These are phyloP conservation scores for Mesocentrotus franciscanus DNA, from an alignment of 53 echinoderm and acorn worm genomes.

Conservation along the genomic window DNA sequence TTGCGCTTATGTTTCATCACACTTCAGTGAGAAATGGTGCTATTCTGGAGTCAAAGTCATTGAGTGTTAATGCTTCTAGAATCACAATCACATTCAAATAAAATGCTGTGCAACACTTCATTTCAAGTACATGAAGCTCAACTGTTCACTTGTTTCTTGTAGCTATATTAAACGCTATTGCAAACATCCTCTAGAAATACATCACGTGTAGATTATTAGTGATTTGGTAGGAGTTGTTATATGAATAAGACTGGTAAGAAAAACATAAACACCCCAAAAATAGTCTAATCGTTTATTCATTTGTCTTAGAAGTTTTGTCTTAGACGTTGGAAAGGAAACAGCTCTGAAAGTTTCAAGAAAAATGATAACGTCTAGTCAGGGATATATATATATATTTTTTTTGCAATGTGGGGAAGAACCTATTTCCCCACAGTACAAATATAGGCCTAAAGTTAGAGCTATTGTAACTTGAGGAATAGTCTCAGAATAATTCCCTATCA, in stretches of 20 bases:
- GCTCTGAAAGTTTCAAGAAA: too few species aligned
- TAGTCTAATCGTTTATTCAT: too few species aligned
- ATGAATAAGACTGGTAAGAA: not conserved
- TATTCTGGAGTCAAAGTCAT: not conserved
- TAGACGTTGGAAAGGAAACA: too few species aligned
- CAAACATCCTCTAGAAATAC: not conserved
- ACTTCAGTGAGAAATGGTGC: not conserved
- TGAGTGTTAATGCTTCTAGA: constrained; percentile 4
- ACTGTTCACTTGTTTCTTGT: not conserved
- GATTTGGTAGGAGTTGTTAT: not conserved
- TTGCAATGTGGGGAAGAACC: too few species aligned
- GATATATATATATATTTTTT: too few species aligned
- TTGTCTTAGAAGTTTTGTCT: too few species aligned
- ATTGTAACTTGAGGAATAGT: not conserved
- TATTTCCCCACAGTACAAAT: not conserved
- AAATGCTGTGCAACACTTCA: not conserved
- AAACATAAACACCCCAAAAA: too few species aligned
- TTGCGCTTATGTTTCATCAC: not conserved
- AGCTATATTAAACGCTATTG: not conserved
- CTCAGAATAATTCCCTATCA: not conserved
- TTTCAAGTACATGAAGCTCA: not conserved
- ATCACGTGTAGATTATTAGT: not conserved
- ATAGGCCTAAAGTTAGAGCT: not conserved
- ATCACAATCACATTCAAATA: not conserved
- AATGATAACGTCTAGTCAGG: too few species aligned